Evolutionary conservation across 2,113 vertebrate genomes (phyloP).

Genomic region (Lampris megalopsis): DNA sequence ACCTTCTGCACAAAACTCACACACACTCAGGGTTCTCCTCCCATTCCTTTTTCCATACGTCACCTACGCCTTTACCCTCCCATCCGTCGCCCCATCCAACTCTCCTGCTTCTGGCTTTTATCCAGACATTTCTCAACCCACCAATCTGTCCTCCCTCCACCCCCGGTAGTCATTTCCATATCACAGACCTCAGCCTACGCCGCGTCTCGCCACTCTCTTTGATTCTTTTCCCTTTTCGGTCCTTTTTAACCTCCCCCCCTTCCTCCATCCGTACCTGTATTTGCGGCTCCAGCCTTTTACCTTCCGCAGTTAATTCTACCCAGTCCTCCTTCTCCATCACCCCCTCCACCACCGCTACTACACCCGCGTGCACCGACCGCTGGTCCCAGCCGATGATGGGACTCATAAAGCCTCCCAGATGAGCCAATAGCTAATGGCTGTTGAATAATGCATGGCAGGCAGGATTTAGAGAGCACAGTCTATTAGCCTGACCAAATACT

Average conservation of each 20-base stretch:
- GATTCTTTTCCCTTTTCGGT: constrained; percentile 51
- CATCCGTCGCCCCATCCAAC: constrained; percentile 10
- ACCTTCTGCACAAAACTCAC: no score
- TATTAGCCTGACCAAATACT: constrained; percentile 84
- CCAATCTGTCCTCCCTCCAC: neutral
- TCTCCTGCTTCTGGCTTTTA: constrained; percentile 59
- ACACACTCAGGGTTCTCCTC: no score
- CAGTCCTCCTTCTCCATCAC: neutral
- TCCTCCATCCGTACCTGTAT: constrained; percentile 41
- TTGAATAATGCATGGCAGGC: constrained; percentile 82
- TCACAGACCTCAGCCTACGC: constrained; percentile 63
- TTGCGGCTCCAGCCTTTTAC: constrained; percentile 39
- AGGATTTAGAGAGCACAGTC: constrained; percentile 81
- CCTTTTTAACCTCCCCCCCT: constrained; percentile 39
- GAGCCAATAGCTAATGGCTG: constrained; percentile 79
- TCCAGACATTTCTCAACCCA: constrained; percentile 53
- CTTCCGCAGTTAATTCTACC: constrained; percentile 46
- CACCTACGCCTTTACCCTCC: neutral
- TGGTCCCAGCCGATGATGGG: constrained; percentile 72
- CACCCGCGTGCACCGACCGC: constrained; percentile 56
- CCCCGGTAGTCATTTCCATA: constrained; percentile 67
- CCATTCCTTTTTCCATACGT: neutral
- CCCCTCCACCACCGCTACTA: constrained; percentile 7
- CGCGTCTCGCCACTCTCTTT: constrained; percentile 51
- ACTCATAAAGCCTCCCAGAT: constrained; percentile 82